Percentiles rank a stretch among this genome's conserved stretches.
phyloP scores from a whole-genome alignment of 2,797 vertebrate species.

The Xenentodon cancila region DNA sequence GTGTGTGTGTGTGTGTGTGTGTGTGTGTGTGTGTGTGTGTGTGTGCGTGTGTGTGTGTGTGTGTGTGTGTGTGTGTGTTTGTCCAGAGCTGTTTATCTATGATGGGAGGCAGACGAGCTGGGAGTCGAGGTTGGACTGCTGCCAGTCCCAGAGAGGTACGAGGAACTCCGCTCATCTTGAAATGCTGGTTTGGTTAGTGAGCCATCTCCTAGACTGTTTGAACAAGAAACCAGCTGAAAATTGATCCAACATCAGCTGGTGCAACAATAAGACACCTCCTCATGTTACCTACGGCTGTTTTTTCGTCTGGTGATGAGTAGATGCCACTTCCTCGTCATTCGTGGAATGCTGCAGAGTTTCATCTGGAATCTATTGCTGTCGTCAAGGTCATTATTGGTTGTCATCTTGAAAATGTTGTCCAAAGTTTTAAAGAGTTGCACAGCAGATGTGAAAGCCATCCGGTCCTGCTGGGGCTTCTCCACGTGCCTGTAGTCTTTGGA shows the following conservation, averaged over 20 bases:
- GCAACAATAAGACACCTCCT: background rate
- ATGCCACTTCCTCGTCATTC: background rate
- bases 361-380: background rate
- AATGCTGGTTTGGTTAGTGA: background rate
- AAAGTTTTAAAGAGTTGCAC: no score
- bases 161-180: background rate
- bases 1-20: no score
- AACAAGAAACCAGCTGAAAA: background rate
- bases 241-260: background rate
- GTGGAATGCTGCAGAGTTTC: background rate
- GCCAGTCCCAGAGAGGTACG: background rate
- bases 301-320: background rate
- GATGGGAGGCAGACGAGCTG: background rate
- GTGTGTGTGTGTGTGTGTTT: background rate
- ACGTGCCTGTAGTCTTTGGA: no score
- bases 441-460: no score
- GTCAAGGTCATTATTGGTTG: no score
- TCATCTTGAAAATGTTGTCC: no score
- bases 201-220: background rate
- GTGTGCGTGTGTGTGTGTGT: no score
- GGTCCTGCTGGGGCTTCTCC: no score
- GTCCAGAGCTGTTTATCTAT: constrained; percentile 4
- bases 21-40: no score
- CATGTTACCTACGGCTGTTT: background rate
- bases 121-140: background rate